phyloP scores from a whole-genome alignment of 2,888 invertebrate genomes.

The Gryllus longicercus region DNA sequence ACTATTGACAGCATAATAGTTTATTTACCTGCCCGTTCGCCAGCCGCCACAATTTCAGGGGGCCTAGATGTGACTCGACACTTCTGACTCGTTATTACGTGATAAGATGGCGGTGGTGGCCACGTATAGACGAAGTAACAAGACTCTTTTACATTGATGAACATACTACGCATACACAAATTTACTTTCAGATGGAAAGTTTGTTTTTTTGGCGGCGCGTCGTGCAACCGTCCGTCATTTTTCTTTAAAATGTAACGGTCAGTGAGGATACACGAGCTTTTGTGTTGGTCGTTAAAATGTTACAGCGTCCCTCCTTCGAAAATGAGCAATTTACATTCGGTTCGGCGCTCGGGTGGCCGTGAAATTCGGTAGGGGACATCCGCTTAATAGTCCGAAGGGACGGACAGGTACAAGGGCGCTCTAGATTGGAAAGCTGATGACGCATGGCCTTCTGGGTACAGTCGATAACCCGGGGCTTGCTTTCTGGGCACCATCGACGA shows the following conservation, averaged over 20 bases:
- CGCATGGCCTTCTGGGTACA: neutral
- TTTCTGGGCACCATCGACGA: no score
- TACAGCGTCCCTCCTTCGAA: neutral
- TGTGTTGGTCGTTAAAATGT: neutral
- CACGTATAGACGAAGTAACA: neutral
- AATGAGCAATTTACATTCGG: constrained; percentile 17
- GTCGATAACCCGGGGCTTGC: no score
- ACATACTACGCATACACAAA: neutral
- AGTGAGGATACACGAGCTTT: neutral
- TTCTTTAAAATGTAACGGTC: neutral
- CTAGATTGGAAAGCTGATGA: neutral
- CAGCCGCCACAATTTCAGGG: neutral
- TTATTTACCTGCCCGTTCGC: neutral
- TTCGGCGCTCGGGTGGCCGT: neutral
- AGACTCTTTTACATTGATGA: neutral
- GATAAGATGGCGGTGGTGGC: neutral
- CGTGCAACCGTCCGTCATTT: constrained; percentile 3
- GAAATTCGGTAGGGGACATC: neutral
- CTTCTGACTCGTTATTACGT: neutral
- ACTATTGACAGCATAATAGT: constrained; percentile 17
- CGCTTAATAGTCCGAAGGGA: neutral
- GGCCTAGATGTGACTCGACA: neutral
- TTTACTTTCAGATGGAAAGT: neutral
- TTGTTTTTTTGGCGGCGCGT: neutral
- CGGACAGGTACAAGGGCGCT: neutral